Conservation (phyloP, 2,888 invertebrate species). For the Macaria notata region DNA sequence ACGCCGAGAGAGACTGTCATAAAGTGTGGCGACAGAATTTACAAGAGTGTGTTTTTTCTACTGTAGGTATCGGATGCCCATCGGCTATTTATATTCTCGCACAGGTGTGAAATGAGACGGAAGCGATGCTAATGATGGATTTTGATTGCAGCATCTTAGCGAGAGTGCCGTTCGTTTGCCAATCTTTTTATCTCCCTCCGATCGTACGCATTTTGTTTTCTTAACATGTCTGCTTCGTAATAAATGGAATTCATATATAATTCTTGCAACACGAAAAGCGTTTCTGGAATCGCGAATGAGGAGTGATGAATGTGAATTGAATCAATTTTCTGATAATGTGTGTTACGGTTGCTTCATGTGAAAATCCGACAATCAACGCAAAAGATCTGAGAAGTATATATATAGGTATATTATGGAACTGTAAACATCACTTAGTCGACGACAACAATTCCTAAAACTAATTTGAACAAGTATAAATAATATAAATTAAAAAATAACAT, state of each 20-base stretch:
- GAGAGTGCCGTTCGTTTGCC: conserved; percentile 1
- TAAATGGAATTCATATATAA: conserved; percentile 11
- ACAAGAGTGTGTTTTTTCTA: conserved; percentile 11
- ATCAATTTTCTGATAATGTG: conserved; percentile 6
- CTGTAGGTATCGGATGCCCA: conserved; percentile 21
- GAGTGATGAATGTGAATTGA: conserved; percentile 11
- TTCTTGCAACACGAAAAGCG: conserved; percentile 9
- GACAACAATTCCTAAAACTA: no score
- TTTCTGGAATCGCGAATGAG: conserved; percentile 5
- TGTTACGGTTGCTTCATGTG: no score
- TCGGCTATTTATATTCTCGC: conserved; percentile 27
- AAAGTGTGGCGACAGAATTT: conserved; percentile 25
- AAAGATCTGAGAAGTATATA: no score
- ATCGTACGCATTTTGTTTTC: conserved; percentile 8
- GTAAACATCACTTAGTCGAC: no score
- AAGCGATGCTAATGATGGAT: conserved; percentile 30
- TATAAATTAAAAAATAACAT: no score
- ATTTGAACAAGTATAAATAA: no score
- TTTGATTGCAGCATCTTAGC: conserved; percentile 14
- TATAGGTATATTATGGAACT: no score
- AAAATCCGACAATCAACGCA: no score
- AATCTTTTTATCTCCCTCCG: background rate
- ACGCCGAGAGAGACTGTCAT: conserved; percentile 28
- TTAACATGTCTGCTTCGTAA: conserved; percentile 1
- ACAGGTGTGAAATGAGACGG: conserved; percentile 35